Base-by-base conservation (phyloP, 2,797 vertebrate genomes). In the Ibycter americanus region DNA sequence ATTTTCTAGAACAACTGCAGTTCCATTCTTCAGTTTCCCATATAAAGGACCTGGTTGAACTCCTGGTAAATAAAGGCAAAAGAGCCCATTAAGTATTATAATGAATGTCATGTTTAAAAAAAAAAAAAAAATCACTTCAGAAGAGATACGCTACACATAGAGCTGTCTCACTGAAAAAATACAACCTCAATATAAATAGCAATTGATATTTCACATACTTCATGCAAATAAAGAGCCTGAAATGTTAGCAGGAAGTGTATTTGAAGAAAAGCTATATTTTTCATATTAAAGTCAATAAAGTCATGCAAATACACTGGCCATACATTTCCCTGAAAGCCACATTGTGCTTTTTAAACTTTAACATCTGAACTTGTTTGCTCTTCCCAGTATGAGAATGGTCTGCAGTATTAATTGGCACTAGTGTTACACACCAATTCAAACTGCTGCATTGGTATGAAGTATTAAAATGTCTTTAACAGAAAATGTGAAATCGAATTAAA, bases 21-120 rank as follows among this genome's bases (percentile, higher is more conserved):
- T 89, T 3, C 99, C 99, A 0, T 97, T 98, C 98, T 99, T 99
- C 92, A 99, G 98, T 31, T 98, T 98, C 8, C 99, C 99, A 8
- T 99, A 99, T 5, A 98, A 63, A 11, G 99, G 99, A 8, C 99
- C 99, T 1, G 99, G 99, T 5, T 95, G 99, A 58, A 99, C 76
- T 59, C 99, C 99, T 99, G 85, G 59, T 12, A 55, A 90, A 71
- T 67, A 54, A 71, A 88, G 72, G 67, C 58, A 96, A 80, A 94
- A 72, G 87, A 71, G 14, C 7, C 58, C 6, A 0, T 38, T 38
- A 38, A 55, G 23, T 15, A 29, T 51, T 20, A 61, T 0, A 6
- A 25, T 9, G 8, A 46, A 8, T 11, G 13, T 26, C 40, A 76
- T 16, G 15, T 34, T 58, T 58, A 6, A 34, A 65, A 47, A 23